Evolutionary conservation across 2,888 invertebrate genomes (phyloP).

Genomic region (Gibbula magus): DNA sequence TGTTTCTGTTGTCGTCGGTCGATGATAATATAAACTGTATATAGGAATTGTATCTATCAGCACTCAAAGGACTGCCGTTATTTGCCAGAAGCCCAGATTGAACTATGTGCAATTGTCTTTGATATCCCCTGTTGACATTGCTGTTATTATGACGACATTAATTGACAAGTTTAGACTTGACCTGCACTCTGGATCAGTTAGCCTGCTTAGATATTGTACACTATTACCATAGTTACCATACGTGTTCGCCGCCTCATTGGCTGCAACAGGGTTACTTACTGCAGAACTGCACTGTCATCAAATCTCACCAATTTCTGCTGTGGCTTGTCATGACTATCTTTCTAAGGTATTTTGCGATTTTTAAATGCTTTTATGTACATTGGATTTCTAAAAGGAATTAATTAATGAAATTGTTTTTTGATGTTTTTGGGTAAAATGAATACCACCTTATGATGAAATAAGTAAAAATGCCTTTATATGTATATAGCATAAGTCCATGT

Average conservation of each 20-base stretch:
- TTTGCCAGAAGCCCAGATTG: not conserved
- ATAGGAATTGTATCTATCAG: not conserved
- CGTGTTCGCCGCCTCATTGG: not conserved
- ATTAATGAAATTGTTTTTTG: no score
- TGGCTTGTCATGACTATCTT: no score
- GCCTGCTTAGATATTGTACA: conserved; percentile 23
- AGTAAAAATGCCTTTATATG: no score
- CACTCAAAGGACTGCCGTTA: not conserved
- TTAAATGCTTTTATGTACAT: no score
- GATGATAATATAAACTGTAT: not conserved
- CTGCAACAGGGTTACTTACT: not conserved
- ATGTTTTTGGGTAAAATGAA: no score
- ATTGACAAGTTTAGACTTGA: not conserved
- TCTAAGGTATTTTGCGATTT: no score
- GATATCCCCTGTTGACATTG: not conserved
- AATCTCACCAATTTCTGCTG: no score
- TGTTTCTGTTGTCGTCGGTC: not conserved
- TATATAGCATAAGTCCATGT: no score
- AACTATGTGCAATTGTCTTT: conserved; percentile 2
- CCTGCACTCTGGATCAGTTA: conserved; percentile 15
- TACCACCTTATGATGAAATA: no score
- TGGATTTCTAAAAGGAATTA: no score
- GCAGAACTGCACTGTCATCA: not conserved
- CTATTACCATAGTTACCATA: not conserved
- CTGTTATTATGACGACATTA: no score